Evolutionary conservation across 2,888 invertebrate species (phyloP), one percentile per base, ranked within the genome.

Genomic region (Epistrophe eligans): DNA sequence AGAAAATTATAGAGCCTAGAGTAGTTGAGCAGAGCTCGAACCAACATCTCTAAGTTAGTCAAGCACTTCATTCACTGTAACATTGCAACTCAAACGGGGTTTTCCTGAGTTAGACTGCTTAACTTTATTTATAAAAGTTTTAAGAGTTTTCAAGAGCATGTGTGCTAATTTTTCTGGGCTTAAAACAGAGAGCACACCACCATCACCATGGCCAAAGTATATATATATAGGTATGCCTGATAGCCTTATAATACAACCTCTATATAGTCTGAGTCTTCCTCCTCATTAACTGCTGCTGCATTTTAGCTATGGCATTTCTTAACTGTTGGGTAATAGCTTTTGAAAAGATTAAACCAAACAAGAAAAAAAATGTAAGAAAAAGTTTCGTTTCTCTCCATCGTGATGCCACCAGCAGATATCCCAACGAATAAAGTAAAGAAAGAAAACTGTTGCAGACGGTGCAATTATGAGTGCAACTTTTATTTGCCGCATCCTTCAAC

Each of bases 391-490:
- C 19, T 11, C 32, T 70, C 24, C 40, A 19, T 40, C n/a, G 9
- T 19, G 64, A 71, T 77, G 82, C 66, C 82, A 50, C 24, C 58
- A 28, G 24, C 82, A 82, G 82, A 77, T 73, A 73, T 55, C 40
- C 40, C 43, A 11, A 57, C 28, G 45, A 79, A 73, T 38, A 52
- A 83, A 83, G 55, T 24, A 24, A 70, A 76, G 58, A 62, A 77
- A 66, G 28, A 58, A 83, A 77, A 83, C 83, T 79, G 60, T 79
- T 74, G 73, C 79, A 77, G 79, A 83, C 73, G 64, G n/a, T 76
- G 79, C 79, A 84, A 84, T 79, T 84, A 84, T 60, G 57, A 84
- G 48, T 43, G 79, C 66, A 74, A 74, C 74, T 84, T 74, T 64
- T 45, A 32, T 77, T 58, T 71, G 57, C 45, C 57, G 45, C 77